These are phyloP conservation scores for Drosophila lini DNA, from an alignment of 1,140 invertebrate genomes.

Conservation along the genomic window DNA sequence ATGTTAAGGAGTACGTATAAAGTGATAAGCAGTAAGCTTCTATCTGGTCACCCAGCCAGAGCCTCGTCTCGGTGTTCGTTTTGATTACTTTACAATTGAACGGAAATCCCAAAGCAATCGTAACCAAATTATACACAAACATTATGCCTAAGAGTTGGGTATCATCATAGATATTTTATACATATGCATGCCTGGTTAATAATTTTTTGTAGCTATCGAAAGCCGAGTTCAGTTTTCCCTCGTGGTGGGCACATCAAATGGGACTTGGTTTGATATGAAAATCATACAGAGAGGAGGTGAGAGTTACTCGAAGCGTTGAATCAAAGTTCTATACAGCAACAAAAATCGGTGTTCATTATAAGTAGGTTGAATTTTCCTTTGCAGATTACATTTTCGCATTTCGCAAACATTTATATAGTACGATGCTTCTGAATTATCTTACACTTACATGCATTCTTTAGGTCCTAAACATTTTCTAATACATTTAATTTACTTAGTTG, in stretches of 20 bases:
- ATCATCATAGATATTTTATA: conserved; percentile 48
- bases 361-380: conserved; percentile 21
- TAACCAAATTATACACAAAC: conserved; percentile 21
- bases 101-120: conserved; percentile 13
- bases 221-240: conserved; percentile 10
- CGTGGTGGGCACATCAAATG: conserved; percentile 47
- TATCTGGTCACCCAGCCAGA: conserved; percentile 11
- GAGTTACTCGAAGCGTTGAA: conserved; percentile 19
- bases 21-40: conserved; percentile 53
- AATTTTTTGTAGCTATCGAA: neutral
- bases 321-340: conserved; percentile 52
- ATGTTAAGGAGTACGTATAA: conserved; percentile 40
- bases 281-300: conserved; percentile 27
- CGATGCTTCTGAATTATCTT: conserved; percentile 59
- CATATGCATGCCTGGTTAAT: conserved; percentile 39
- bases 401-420: conserved; percentile 24
- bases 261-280: conserved; percentile 34
- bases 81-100: conserved; percentile 39
- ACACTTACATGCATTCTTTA: conserved; percentile 65
- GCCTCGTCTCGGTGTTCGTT: conserved; percentile 14
- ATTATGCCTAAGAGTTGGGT: conserved; percentile 31
- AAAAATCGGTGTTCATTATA: conserved; percentile 23
- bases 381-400: conserved; percentile 19
- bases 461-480: conserved; percentile 80
- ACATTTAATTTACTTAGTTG: conserved; percentile 70